Evolutionary conservation across 2,888 invertebrate species (phyloP), one percentile per base, ranked within the genome.

Genomic region (Rosalia funebris): DNA sequence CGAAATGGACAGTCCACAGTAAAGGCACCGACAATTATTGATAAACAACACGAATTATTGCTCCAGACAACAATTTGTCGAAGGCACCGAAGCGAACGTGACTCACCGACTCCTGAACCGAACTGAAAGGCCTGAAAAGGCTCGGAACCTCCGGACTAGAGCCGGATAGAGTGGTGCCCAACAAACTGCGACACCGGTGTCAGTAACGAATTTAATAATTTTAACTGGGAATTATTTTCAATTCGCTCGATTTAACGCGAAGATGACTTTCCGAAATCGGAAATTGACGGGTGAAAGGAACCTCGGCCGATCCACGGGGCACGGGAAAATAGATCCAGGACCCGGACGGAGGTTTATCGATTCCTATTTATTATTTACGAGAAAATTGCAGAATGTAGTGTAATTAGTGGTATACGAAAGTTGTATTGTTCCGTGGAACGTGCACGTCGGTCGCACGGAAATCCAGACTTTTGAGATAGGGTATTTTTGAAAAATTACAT

Each of bases 181-280:
- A 66, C 66, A 66, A 66, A 68, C 65, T 68, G 68, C 68, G 68
- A 68, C 65, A 60, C 50, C 65, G 63, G 68, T 68, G 63, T 68
- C 68, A 68, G 63, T 59, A 68, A 68, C 68, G 60, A 64, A 64
- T 64, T 64, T 64, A 62, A 64, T 59, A 55, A 56, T 59, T 59
- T 54, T 59, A 15, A 20, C n/a, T 5, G 59, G 60, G 57, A 62
- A 54, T 50, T 17, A 42, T 48, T 48, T 54, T 45, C 60, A 60
- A 53, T 59, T 59, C 45, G 37, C 14, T 46, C 31, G 54, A 52
- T 54, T 61, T 41, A 45, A 46, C 44, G 20, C 16, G 48, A 55
- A 48, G 57, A 65, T 59, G 46, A 57, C 58, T 54, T 57, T 61
- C 20, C 14, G 17, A 65, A 56, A 60, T 54, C 47, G 42, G 53